These are phyloP conservation scores for Adoxophyes honmai DNA, from an alignment of 1,140 invertebrate species.

Conservation along the genomic window DNA sequence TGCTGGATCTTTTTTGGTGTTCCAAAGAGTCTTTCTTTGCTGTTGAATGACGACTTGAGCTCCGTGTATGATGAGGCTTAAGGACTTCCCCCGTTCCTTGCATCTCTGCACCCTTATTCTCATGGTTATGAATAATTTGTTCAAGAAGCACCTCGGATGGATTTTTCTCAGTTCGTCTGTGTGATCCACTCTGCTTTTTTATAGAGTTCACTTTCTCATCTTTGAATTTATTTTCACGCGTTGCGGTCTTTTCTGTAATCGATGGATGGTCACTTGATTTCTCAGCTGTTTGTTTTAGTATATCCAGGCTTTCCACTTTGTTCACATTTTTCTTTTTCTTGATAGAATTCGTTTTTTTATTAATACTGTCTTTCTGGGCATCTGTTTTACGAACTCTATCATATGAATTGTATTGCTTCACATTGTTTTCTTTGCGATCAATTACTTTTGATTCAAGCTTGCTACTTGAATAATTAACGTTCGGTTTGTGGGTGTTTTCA, in stretches of 20 bases:
- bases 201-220: background rate
- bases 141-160: background rate
- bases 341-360: background rate
- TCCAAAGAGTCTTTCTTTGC: background rate
- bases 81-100: background rate
- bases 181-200: background rate
- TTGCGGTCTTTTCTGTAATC: background rate
- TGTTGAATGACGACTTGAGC: slow-evolving; percentile 7
- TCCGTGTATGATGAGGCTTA: background rate
- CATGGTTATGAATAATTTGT: background rate
- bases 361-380: background rate
- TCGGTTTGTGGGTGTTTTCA: background rate
- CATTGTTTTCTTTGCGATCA: background rate
- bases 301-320: background rate
- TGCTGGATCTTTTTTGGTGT: slow-evolving; percentile 2
- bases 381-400: background rate
- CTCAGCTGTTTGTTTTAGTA: background rate
- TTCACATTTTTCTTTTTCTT: background rate
- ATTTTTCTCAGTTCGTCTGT: background rate
- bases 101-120: background rate
- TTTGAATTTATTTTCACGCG: background rate
- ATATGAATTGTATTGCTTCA: background rate
- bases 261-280: background rate
- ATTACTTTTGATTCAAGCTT: background rate
- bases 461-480: background rate